Percentiles rank a stretch among this genome's conserved stretches.
Conservation (phyloP, 2,113 vertebrate genomes). For the Cebus imitator region DNA sequence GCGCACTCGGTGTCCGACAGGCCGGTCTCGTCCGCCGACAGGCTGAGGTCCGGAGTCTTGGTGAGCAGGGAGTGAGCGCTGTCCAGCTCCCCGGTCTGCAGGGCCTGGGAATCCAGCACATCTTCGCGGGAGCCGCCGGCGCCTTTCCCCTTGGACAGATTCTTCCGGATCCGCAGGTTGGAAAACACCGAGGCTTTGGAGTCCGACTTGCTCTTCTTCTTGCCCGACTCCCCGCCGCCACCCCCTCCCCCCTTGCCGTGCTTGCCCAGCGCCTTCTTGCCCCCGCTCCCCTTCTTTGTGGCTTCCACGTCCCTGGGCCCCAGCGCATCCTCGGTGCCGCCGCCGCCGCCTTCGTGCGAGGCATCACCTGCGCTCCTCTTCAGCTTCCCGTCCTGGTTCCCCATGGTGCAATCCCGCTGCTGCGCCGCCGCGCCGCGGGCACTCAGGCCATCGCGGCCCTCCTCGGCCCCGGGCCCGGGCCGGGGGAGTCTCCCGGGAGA, state of each 20-base stretch:
- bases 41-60: conserved; percentile 92
- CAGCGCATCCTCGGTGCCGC: conserved; percentile 84
- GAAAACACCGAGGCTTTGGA: conserved; percentile 94
- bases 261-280: conserved; percentile 89
- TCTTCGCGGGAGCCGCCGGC: conserved; percentile 92
- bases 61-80: conserved; percentile 85
- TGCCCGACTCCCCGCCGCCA: conserved; percentile 85
- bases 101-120: conserved; percentile 87
- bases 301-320: conserved; percentile 89
- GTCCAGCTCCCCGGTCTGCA: conserved; percentile 89
- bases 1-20: conserved; percentile 88
- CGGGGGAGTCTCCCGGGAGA: conserved; percentile 71
- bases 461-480: conserved; percentile 67
- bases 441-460: conserved; percentile 88
- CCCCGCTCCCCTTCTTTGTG: conserved; percentile 90
- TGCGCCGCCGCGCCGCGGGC: conserved; percentile 76
- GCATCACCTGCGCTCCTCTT: conserved; percentile 88
- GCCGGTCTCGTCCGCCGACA: conserved; percentile 93
- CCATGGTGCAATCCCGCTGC: conserved; percentile 86
- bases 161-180: conserved; percentile 94
- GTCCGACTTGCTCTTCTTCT: conserved; percentile 93
- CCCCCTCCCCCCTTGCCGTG: conserved; percentile 85
- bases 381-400: conserved; percentile 97
- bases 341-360: conserved; percentile 82
- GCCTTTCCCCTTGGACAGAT: conserved; percentile 90